phyloP scores from a whole-genome alignment of 1,140 invertebrate genomes.

The Myzus persicae region DNA sequence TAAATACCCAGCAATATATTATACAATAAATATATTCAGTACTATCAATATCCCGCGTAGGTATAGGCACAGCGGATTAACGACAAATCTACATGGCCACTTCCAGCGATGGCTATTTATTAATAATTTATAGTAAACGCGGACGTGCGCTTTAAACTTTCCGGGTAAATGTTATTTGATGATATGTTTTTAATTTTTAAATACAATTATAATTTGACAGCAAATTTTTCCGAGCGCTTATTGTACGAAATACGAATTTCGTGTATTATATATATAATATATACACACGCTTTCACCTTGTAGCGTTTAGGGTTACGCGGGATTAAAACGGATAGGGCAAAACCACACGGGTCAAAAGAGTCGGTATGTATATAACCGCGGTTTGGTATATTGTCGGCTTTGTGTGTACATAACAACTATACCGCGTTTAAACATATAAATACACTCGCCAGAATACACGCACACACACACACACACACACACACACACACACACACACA shows the following conservation, averaged over 20 bases:
- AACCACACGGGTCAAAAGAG: neutral
- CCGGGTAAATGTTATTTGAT: neutral
- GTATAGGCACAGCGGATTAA: neutral
- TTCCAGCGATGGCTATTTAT: neutral
- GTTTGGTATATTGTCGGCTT: constrained; percentile 11
- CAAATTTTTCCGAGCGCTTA: neutral
- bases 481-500: neutral
- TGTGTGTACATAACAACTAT: neutral
- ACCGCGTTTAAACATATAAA: neutral
- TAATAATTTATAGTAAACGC: neutral
- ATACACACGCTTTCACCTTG: neutral
- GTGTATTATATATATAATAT: no score
- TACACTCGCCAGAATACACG: no score
- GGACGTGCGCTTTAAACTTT: neutral
- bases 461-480: neutral
- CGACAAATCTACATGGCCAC: neutral
- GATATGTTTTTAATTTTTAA: constrained; percentile 6
- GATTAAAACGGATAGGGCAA: neutral
- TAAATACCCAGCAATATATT: neutral
- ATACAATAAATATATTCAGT: neutral
- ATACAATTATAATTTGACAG: neutral
- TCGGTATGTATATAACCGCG: neutral
- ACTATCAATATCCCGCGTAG: neutral
- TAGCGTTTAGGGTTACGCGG: neutral
- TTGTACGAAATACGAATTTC: neutral